A percentile compares a stretch with the other conserved stretches of the same genome.
phyloP scores from a whole-genome alignment of 2,888 invertebrate species.

The Villa cingulata region DNA sequence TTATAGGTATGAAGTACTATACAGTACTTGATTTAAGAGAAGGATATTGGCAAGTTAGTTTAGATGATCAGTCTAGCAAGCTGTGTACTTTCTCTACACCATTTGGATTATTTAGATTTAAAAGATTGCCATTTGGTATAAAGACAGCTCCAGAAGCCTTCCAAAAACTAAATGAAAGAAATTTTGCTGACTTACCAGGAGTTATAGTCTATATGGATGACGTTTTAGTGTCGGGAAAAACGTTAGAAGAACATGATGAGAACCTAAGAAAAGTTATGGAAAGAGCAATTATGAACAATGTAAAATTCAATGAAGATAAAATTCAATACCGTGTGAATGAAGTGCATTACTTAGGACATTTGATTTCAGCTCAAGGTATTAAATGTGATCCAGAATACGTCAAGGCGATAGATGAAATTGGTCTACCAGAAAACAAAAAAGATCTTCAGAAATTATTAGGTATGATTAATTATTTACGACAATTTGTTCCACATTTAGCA shows the following conservation, averaged over 20 bases:
- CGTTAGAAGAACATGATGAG: conserved; percentile 16
- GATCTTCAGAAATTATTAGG: not conserved
- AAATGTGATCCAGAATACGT: too few species aligned
- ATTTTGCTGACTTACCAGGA: conserved; percentile 15
- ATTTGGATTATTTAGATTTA: conserved; percentile 12
- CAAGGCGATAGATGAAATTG: not conserved
- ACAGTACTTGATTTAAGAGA: too few species aligned
- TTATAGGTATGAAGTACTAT: too few species aligned
- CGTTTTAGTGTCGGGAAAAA: conserved; percentile 13
- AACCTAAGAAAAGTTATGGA: conserved; percentile 18
- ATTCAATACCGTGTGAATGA: conserved; percentile 17
- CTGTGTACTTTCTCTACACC: conserved; percentile 11
- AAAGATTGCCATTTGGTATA: conserved; percentile 16
- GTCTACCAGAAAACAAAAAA: not conserved
- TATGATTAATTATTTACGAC: not conserved
- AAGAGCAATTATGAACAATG: conserved; percentile 15
- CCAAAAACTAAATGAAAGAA: conserved; percentile 12
- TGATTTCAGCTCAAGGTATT: conserved; percentile 9
- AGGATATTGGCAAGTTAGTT: conserved; percentile 12
- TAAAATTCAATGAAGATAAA: conserved; percentile 23
- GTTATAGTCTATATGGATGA: conserved; percentile 25
- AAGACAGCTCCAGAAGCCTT: conserved; percentile 17
- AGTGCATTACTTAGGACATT: conserved; percentile 20
- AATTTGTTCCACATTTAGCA: conserved; percentile 1
- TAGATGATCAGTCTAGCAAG: conserved; percentile 7